Conservation (phyloP, 1,140 invertebrate genomes). For the Dinoponera quadriceps region DNA sequence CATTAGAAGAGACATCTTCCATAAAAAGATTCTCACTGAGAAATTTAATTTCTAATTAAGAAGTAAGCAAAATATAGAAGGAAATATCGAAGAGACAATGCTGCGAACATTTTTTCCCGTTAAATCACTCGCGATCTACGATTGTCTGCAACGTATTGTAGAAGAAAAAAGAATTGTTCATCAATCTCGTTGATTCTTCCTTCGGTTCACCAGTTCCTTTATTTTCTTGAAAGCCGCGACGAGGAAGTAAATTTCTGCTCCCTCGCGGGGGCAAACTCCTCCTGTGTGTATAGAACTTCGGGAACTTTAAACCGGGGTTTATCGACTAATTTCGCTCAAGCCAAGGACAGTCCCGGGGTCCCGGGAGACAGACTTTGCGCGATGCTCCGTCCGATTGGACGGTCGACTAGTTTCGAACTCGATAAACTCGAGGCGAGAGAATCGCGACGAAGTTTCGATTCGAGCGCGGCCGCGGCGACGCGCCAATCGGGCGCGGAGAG, state of each 20-base stretch:
- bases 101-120: no score
- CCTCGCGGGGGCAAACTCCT: conserved; percentile 28
- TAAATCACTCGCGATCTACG: no score
- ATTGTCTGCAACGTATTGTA: background rate
- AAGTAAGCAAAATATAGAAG: no score
- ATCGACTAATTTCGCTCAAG: conserved; percentile 79
- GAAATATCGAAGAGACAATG: no score
- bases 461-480: conserved; percentile 19
- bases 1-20: no score
- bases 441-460: conserved; percentile 66
- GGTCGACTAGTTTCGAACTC: conserved; percentile 72
- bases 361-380: conserved; percentile 70
- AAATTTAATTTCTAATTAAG: no score
- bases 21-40: no score
- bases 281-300: conserved; percentile 47
- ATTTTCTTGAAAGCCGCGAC: conserved; percentile 37
- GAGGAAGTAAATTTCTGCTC: conserved; percentile 47
- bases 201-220: conserved; percentile 34
- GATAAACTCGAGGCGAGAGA: conserved; percentile 68
- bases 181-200: background rate
- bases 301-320: conserved; percentile 77
- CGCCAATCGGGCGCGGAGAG: conserved; percentile 7
- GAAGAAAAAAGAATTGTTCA: conserved; percentile 3
- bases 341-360: conserved; percentile 68
- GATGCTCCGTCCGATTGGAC: conserved; percentile 63